Conservation (phyloP, 2,888 invertebrate species). For the Caenorhabditis japonica region DNA sequence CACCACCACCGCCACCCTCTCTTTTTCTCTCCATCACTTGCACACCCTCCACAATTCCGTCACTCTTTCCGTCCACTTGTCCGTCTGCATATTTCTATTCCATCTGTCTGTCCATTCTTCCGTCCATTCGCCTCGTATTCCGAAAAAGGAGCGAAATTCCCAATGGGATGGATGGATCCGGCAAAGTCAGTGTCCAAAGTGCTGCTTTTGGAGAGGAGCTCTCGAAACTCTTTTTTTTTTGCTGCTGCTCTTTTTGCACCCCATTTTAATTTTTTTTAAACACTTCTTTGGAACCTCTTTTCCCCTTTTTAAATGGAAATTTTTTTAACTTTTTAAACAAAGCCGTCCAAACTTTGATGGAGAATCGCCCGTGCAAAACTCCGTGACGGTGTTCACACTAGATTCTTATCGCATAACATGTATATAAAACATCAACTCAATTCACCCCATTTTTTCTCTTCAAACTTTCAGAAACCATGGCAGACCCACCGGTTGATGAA, state of each 20-base stretch:
- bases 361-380: conserved; percentile 34
- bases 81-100: conserved; percentile 10
- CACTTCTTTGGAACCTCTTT: not conserved
- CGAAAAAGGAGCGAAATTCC: conserved; percentile 21
- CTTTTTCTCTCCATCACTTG: conserved; percentile 16
- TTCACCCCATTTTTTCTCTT: not conserved
- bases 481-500: conserved; percentile 20
- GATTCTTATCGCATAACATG: conserved; percentile 2
- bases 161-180: conserved; percentile 18
- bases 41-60: conserved; percentile 7
- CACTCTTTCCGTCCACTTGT: conserved; percentile 15
- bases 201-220: not conserved
- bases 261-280: not conserved
- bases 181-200: not conserved
- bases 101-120: conserved; percentile 32
- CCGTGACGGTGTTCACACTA: conserved; percentile 45
- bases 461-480: conserved; percentile 7
- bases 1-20: conserved; percentile 16
- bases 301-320: not conserved
- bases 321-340: too few relatives aligned
- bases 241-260: conserved; percentile 1
- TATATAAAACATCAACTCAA: too few relatives aligned
- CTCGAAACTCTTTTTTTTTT: conserved; percentile 3
- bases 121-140: not conserved
- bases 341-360: too few relatives aligned